Evolutionary conservation across 1,140 invertebrate genomes (phyloP).

Genomic region (Euglossa dilemma): DNA sequence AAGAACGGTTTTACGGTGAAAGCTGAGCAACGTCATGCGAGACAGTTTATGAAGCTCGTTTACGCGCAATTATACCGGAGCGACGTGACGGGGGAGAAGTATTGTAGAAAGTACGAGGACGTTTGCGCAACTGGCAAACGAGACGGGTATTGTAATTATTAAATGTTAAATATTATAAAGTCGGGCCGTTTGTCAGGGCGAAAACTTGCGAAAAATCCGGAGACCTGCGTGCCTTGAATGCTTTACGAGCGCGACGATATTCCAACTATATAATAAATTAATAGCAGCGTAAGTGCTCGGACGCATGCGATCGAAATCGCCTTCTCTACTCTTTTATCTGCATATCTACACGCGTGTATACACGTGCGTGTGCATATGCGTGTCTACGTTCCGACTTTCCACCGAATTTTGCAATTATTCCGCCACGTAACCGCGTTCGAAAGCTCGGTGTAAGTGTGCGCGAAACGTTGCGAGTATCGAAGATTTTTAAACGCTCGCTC

Average conservation of each 20-base stretch:
- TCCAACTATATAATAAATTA: conserved; percentile 10
- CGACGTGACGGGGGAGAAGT: not conserved
- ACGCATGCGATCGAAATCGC: conserved; percentile 15
- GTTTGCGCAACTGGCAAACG: conserved; percentile 2
- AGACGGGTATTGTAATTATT: conserved; percentile 1
- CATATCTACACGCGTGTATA: too few species aligned
- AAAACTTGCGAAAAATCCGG: not conserved
- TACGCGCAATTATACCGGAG: conserved; percentile 7
- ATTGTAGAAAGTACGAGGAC: conserved; percentile 12
- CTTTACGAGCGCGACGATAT: conserved; percentile 14
- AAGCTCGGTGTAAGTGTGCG: not conserved
- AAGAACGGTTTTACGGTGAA: conserved; percentile 9
- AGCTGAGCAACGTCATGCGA: not conserved
- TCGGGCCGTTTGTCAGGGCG: not conserved
- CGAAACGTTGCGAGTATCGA: too few species aligned
- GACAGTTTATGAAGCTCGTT: conserved; percentile 22
- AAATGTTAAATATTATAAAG: conserved; percentile 17
- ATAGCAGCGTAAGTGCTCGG: not conserved
- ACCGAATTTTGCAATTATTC: not conserved
- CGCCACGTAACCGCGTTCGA: not conserved
- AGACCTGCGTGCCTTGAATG: not conserved
- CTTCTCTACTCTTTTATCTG: too few species aligned
- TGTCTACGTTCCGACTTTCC: not conserved
- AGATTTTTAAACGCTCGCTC: too few species aligned
- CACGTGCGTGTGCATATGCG: not conserved